Base-by-base conservation (phyloP, 2,113 vertebrate genomes). In the Burhinus bistriatus region DNA sequence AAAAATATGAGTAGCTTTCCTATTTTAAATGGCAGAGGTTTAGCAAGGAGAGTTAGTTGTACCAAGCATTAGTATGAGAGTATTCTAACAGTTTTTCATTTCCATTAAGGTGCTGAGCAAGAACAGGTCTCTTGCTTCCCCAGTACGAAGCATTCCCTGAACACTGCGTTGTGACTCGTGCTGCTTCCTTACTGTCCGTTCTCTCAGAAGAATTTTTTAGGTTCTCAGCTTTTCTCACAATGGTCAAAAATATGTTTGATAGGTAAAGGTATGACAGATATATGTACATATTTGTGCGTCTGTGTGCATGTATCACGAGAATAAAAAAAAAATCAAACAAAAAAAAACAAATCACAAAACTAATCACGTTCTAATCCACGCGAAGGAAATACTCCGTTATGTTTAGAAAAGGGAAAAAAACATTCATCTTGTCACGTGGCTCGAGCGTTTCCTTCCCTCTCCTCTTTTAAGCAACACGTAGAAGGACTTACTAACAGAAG, bases 371-470 rank as follows among this genome's bases (percentile, higher is more conserved):
- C 70, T 73, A 12, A 25, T 27, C 0, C 0, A 5, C 4, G 7
- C 0, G 4, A 27, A 59, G 3, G 3, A 85, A 82, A 52, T 6
- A 12, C 1, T 7, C 6, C 0, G 1, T n/a, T 36, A 5, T 2
- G 9, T 6, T 25, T 1, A 3, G 36, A 27, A 34, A 38, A 18
- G 5, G 4, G 8, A 19, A 23, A 44, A 36, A 15, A 26, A 8
- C 5, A 6, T 15, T 17, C 10, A 1, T 8, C 3, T 42, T 9
- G 3, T 11, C 6, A 7, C 0, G 1, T 0, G 0, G 4, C 1
- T 32, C 30, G 2, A 89, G 26, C 0, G 0, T 21, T 58, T 69
- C 18, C 9, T 59, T 51, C 20, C 10, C 1, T 15, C 7, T 26
- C 1, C 10, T 17, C 6, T n/a, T 54, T 75, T 9, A 27, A 76